Base-by-base conservation (phyloP, 2,888 invertebrate genomes). In the Ormyrus labotus region DNA sequence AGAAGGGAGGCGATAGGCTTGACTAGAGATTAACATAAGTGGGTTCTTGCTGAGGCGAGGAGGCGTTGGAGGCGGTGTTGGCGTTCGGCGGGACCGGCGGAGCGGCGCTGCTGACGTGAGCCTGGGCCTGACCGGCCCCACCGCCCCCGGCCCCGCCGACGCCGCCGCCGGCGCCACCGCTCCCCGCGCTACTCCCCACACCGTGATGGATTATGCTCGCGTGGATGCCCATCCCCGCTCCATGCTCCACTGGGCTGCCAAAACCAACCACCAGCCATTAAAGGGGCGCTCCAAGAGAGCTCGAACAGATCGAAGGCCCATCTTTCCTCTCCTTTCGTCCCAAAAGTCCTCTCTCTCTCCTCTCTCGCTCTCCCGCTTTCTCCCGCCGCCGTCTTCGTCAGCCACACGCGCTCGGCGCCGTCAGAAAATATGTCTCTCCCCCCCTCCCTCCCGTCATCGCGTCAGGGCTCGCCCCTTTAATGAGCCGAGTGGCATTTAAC, bases 21-120 rank as follows among this genome's bases (percentile, higher is more conserved):
- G 93, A 94, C 95, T 96, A 96, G 94, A 97, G 96, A 94, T 97
- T 97, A 92, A 97, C 97, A 93, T 97, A 97, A 88, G 97, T 97
- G 87, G 97, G 97, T 92, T 96, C 96, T 92, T 96, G 96, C 89
- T 90, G 90, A 89, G 90, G 90, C 90, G 90, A 90, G 88, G 92
- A 91, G 87, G 90, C 89, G 89, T 90, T 90, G 89, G 92, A 92
- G 88, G 92, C 91, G 89, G 91, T 89, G 88, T 91, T 91, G 86
- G 90, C 88, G 86, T 89, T 90, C 93, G 85, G 93, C 92, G 86
- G 93, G 55, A 48, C 68, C 34, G 50, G 91, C 91, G 85, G 63
- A 19, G 63, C 45, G 45, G 71, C 67, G 19, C 57, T 13, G 34
- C 64, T 60, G 55, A 60, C 74, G 60, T 48, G 53, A 10, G 34